phyloP scores from a whole-genome alignment of 1,140 invertebrate species.

The Caenorhabditis inopinata region DNA sequence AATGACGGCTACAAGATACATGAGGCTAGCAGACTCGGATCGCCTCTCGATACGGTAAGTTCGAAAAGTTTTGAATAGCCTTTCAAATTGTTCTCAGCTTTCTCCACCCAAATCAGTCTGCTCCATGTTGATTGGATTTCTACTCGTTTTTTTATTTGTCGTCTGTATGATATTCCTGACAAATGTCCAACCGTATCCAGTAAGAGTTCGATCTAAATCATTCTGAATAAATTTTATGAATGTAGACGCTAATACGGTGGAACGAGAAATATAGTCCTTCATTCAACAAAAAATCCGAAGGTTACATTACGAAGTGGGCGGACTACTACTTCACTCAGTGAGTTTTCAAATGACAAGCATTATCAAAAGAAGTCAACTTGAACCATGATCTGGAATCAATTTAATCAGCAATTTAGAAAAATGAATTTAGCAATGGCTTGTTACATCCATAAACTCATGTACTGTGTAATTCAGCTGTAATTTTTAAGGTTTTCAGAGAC shows the following conservation, averaged over 20 bases:
- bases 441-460: no score
- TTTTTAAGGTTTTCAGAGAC: background rate
- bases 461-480: no score
- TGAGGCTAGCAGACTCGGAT: background rate
- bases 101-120: background rate
- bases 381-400: no score
- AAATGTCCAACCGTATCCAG: conserved; percentile 4
- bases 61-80: background rate
- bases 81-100: background rate
- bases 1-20: background rate
- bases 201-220: no score
- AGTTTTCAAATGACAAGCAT: background rate
- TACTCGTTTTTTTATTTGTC: background rate
- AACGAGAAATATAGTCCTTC: background rate
- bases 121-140: background rate
- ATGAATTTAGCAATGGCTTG: no score
- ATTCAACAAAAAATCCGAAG: no score
- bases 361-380: background rate
- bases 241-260: no score
- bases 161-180: conserved; percentile 2
- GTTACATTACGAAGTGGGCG: background rate
- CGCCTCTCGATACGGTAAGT: background rate
- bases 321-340: conserved; percentile 4
- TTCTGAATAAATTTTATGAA: background rate
- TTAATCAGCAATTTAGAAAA: no score